Conservation (phyloP, 2,888 invertebrate species). For the Pachliopta kotzebuea region DNA sequence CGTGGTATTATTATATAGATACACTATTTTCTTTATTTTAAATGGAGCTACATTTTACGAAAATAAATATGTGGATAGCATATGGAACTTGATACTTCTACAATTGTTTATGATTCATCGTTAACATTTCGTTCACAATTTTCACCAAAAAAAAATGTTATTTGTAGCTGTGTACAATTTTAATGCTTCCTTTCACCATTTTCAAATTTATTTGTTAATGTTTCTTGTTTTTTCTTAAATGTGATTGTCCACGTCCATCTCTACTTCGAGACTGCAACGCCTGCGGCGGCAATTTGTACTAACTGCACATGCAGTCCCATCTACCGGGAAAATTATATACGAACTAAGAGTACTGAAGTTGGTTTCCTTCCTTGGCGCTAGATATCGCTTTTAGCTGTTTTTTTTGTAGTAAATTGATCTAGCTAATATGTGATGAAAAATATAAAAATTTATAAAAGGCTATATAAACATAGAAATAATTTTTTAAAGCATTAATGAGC, state of each 20-base stretch:
- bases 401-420: not conserved
- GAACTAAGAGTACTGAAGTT: not conserved
- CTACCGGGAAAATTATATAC: conserved; percentile 1
- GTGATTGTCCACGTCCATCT: not conserved
- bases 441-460: too few relatives aligned
- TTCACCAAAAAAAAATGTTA: not conserved
- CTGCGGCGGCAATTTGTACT: not conserved
- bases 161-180: not conserved
- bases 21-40: not conserved
- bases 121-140: not conserved
- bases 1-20: not conserved
- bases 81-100: not conserved
- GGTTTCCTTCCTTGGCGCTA: not conserved
- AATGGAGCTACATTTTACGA: not conserved
- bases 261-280: not conserved
- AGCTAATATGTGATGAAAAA: too few relatives aligned
- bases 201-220: not conserved
- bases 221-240: not conserved
- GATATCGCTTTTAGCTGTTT: not conserved
- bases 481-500: too few relatives aligned
- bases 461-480: too few relatives aligned
- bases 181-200: not conserved
- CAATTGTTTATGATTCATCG: not conserved
- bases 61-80: not conserved
- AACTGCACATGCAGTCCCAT: conserved; percentile 1